Percentiles rank a stretch among this genome's conserved stretches.
phyloP scores from a whole-genome alignment of 2,797 vertebrate species.

The Molossus alvarezi region DNA sequence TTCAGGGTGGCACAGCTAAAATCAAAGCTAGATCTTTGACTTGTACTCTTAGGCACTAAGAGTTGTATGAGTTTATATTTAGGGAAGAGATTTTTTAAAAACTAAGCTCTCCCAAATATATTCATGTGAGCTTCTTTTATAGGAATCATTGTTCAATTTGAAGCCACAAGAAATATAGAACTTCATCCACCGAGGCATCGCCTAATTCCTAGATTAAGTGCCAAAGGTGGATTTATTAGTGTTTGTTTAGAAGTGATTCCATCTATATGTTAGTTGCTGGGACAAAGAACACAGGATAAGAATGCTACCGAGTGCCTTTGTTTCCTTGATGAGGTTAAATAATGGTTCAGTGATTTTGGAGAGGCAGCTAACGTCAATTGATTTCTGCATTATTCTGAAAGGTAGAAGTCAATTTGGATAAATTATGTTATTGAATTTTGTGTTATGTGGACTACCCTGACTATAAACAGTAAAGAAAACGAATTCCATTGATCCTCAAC shows the following conservation, averaged over 20 bases:
- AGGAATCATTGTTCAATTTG: not conserved
- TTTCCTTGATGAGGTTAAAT: not conserved
- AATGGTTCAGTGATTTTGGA: not conserved
- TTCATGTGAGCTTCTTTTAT: not conserved
- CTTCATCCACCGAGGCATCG: not conserved
- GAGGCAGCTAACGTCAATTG: not conserved
- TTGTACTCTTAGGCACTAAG: not conserved
- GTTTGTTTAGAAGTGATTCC: not conserved
- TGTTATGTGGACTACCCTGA: not conserved
- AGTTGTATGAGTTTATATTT: not conserved
- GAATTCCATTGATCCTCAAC: not conserved
- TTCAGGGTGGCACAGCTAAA: not conserved
- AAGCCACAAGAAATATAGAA: conserved; percentile 14
- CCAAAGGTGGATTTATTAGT: not conserved
- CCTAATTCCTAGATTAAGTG: not conserved
- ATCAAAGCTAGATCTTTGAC: not conserved
- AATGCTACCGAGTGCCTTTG: not conserved
- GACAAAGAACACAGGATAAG: not conserved
- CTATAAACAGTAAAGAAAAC: conserved; percentile 25
- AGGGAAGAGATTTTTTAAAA: not conserved
- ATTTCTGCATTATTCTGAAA: conserved; percentile 55
- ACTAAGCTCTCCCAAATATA: not conserved
- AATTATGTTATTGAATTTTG: conserved; percentile 13
- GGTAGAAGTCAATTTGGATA: not conserved
- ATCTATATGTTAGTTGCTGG: not conserved